Evolutionary conservation across 2,888 invertebrate genomes (phyloP).

Genomic region (Junonia oenone): DNA sequence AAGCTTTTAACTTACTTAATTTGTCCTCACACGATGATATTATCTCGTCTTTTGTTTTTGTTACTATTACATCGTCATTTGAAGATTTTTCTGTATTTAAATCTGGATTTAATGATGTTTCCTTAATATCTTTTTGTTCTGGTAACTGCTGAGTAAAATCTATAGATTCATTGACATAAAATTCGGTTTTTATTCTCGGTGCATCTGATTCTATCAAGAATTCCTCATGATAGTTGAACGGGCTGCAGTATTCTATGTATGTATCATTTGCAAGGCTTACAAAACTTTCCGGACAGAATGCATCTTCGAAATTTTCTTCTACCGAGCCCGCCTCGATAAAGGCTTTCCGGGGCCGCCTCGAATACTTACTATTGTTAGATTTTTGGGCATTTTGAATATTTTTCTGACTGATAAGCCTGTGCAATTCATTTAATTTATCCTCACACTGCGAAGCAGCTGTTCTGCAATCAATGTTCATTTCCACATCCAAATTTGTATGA

Average conservation of each 20-base stretch:
- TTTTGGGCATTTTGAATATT: slow-evolving; percentile 34
- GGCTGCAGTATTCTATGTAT: slow-evolving; percentile 45
- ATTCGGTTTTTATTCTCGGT: slow-evolving; percentile 45
- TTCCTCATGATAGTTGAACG: slow-evolving; percentile 40
- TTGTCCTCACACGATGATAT: slow-evolving; percentile 62
- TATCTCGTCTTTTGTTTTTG: slow-evolving; percentile 36
- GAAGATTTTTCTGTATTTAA: slow-evolving; percentile 7
- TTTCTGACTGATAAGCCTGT: slow-evolving; percentile 42
- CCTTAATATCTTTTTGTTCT: slow-evolving; percentile 10
- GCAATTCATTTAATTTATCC: slow-evolving; percentile 55
- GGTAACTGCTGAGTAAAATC: slow-evolving; percentile 33
- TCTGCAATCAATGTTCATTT: slow-evolving; percentile 48
- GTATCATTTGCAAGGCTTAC: slow-evolving; percentile 42
- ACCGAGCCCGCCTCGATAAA: slow-evolving; percentile 52
- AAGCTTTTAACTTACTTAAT: slow-evolving; percentile 51
- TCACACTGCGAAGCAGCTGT: slow-evolving; percentile 54
- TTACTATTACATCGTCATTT: slow-evolving; percentile 18
- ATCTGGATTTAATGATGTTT: slow-evolving; percentile 11
- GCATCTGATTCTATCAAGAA: slow-evolving; percentile 41
- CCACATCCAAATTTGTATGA: slow-evolving; percentile 39
- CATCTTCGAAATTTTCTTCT: slow-evolving; percentile 61
- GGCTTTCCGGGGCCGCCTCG: slow-evolving; percentile 42
- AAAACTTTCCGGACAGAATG: slow-evolving; percentile 56
- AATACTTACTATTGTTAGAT: slow-evolving; percentile 22
- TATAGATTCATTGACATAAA: slow-evolving; percentile 34